Percentiles rank a stretch among this genome's conserved stretches.
Evolutionary conservation across 2,113 vertebrate genomes (phyloP).

Genomic region (Myodes glareolus): DNA sequence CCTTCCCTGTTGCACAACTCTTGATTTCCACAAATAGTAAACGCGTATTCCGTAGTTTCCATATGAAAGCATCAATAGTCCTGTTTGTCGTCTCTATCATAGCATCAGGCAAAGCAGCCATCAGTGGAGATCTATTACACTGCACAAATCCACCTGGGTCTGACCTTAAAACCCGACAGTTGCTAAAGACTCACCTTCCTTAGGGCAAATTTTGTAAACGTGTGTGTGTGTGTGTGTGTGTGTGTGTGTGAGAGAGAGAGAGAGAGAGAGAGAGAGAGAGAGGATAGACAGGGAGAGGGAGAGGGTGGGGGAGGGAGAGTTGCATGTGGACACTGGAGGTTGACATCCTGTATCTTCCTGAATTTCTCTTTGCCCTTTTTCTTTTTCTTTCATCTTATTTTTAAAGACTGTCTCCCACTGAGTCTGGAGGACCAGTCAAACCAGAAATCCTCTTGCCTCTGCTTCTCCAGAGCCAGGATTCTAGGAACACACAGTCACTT

Average conservation of each 20-base stretch:
- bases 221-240: too few relatives aligned
- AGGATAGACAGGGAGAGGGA: too few relatives aligned
- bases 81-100: neutral
- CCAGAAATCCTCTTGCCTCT: neutral
- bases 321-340: neutral
- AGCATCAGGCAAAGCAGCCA: neutral
- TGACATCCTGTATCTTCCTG: neutral
- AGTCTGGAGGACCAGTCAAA: neutral
- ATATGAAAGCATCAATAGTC: neutral
- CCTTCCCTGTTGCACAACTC: conserved; percentile 35
- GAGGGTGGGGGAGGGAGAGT: too few relatives aligned
- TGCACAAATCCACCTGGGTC: neutral
- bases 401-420: neutral
- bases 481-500: neutral
- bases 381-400: neutral
- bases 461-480: neutral
- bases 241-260: neutral
- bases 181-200: neutral
- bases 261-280: too few relatives aligned
- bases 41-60: conserved; percentile 56
- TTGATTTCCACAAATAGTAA: conserved; percentile 60
- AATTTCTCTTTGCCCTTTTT: neutral
- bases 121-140: neutral
- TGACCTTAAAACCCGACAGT: neutral
- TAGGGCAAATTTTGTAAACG: neutral